Base-by-base conservation (phyloP, 1,140 invertebrate genomes). In the Drosophila repleta region DNA sequence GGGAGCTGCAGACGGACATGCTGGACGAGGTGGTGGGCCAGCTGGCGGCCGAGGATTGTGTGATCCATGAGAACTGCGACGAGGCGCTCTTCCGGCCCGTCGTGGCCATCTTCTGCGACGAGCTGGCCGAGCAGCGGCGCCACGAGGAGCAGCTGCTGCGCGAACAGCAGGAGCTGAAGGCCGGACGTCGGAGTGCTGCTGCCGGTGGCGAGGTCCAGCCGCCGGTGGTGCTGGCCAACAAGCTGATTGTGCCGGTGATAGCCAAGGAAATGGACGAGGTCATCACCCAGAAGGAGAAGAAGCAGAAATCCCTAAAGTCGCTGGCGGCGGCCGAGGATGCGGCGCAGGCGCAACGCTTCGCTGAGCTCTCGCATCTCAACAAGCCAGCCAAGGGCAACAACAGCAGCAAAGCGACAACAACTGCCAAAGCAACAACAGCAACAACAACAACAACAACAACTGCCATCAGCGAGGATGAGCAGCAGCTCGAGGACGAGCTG, bases 21-120 rank as follows among this genome's bases (percentile, higher is more conserved):
- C 90, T 92, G n/a, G 92, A 90, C 48, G 81, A 87, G 52, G 77
- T 87, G 17, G 81, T 92, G 13, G 92, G 92, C 11, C 91, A 90
- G 51, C 68, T 92, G 62, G 81, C 88, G 0, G 72, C 74, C 39
- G 80, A 90, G 75, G 93, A 93, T 74, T 88, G 76, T 49, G 79
- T 93, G 58, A 94, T 94, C 56, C 92, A 93, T 74, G 92, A 94
- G 85, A 95, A 95, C 88, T 93, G 93, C 70, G 94, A 95, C 90
- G 94, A 94, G 91, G 92, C 93, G 8, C 89, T 94, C 3, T 95
- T 95, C 81, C 92, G 94, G 8, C 94, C 94, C 3, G 93, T 94
- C 37, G 93, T 95, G 10, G 88, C 92, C 17, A 92, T 92, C 15
- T 90, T 92, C 51, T 90, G 91, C 48, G 84, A 90, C 53, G 84